phyloP scores from a whole-genome alignment of 2,888 invertebrate genomes.

The Salpingus planirostris region DNA sequence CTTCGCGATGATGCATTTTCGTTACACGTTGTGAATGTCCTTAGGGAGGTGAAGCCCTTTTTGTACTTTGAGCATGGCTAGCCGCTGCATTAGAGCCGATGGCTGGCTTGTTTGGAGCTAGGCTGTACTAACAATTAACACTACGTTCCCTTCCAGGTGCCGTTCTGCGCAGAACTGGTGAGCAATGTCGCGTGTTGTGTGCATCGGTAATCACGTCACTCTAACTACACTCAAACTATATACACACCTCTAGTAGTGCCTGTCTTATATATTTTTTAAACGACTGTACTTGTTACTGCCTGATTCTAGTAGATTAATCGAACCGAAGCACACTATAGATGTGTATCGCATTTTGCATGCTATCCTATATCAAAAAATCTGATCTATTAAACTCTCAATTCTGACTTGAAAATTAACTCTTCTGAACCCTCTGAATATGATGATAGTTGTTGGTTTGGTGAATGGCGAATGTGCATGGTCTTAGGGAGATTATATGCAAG shows the following conservation, averaged over 20 bases:
- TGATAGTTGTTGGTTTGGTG: constrained; percentile 15
- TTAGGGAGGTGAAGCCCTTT: too few relatives aligned
- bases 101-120: constrained; percentile 40
- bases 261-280: constrained; percentile 24
- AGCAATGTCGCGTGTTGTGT: constrained; percentile 92
- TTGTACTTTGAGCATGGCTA: constrained; percentile 41
- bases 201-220: constrained; percentile 87
- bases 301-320: constrained; percentile 9
- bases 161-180: constrained; percentile 90
- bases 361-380: too few relatives aligned
- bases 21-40: too few relatives aligned
- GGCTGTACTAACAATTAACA: constrained; percentile 46
- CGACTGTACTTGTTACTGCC: constrained; percentile 4
- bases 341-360: constrained; percentile 32
- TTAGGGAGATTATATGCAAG: neutral
- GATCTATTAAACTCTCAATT: too few relatives aligned
- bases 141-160: constrained; percentile 64
- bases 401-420: too few relatives aligned
- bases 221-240: constrained; percentile 44
- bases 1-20: too few relatives aligned
- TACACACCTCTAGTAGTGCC: constrained; percentile 44
- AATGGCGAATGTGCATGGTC: constrained; percentile 19
- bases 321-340: constrained; percentile 43
- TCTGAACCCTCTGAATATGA: too few relatives aligned
- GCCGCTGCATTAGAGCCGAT: constrained; percentile 33